A percentile compares a stretch with the other conserved stretches of the same genome.
These are phyloP conservation scores for Poeciliopsis retropinna DNA, from an alignment of 2,113 vertebrate species.

Conservation along the genomic window DNA sequence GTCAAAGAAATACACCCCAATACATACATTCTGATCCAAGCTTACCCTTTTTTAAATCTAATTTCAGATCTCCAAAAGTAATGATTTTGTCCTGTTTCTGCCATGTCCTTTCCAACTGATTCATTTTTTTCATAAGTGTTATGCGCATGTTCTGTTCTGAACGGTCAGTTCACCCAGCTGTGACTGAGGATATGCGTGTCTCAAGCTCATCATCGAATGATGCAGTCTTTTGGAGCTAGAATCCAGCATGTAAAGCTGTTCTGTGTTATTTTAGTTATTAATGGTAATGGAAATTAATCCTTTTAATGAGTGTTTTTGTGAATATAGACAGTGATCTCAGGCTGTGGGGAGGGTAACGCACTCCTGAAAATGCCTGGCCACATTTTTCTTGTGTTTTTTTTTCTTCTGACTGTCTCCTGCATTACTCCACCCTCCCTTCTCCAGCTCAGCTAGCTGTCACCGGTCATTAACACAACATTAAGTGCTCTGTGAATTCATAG, in stretches of 20 bases:
- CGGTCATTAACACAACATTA: constrained; percentile 77
- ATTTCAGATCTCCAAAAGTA: not conserved
- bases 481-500: constrained; percentile 62
- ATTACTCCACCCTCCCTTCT: constrained; percentile 39
- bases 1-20: not conserved
- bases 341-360: constrained; percentile 57
- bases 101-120: constrained; percentile 25
- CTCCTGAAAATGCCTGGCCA: constrained; percentile 61
- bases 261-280: constrained; percentile 70
- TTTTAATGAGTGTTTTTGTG: constrained; percentile 77
- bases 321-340: constrained; percentile 52
- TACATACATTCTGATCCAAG: not conserved
- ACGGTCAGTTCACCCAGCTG: constrained; percentile 18
- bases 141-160: constrained; percentile 21
- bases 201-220: constrained; percentile 28
- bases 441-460: constrained; percentile 53
- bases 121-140: constrained; percentile 40
- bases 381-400: constrained; percentile 25
- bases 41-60: not conserved
- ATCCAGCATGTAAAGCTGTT: constrained; percentile 49
- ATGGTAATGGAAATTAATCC: constrained; percentile 73
- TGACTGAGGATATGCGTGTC: constrained; percentile 28
- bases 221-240: constrained; percentile 25
- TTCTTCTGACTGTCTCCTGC: constrained; percentile 39
- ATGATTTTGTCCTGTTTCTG: constrained; percentile 7